These are phyloP conservation scores for Aptenodytes forsteri DNA, from an alignment of 2,113 vertebrate genomes.

Conservation along the genomic window DNA sequence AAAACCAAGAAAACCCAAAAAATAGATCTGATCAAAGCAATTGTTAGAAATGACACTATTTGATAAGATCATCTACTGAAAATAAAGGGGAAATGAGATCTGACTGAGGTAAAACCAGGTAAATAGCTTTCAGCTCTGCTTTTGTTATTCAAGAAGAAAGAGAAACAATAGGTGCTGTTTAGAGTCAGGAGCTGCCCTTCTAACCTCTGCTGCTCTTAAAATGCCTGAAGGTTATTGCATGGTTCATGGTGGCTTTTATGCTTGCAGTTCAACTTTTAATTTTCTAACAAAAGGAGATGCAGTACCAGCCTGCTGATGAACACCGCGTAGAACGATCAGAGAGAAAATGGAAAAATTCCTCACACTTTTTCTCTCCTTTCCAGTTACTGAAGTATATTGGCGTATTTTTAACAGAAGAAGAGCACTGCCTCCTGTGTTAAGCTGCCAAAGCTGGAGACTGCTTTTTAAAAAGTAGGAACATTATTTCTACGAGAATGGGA, in stretches of 20 bases:
- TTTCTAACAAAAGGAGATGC: slow-evolving; percentile 34
- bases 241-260: slow-evolving; percentile 60
- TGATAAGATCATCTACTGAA: slow-evolving; percentile 55
- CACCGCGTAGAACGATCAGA: neutral
- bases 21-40: neutral
- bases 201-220: slow-evolving; percentile 76
- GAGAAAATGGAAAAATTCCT: neutral
- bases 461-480: neutral
- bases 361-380: neutral
- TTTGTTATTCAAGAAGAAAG: slow-evolving; percentile 70
- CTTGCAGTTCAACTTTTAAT: slow-evolving; percentile 66
- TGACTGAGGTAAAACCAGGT: slow-evolving; percentile 72
- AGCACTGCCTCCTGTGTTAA: neutral
- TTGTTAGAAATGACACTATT: slow-evolving; percentile 34
- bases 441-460: neutral
- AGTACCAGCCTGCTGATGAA: slow-evolving; percentile 12
- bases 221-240: slow-evolving; percentile 74
- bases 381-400: neutral
- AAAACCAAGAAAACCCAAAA: neutral
- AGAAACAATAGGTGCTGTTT: slow-evolving; percentile 79
- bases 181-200: slow-evolving; percentile 72
- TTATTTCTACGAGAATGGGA: neutral
- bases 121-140: slow-evolving; percentile 74
- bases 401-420: neutral
- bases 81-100: slow-evolving; percentile 67